phyloP scores from a whole-genome alignment of 2,797 vertebrate species.

The Enteromius paludinosus region DNA sequence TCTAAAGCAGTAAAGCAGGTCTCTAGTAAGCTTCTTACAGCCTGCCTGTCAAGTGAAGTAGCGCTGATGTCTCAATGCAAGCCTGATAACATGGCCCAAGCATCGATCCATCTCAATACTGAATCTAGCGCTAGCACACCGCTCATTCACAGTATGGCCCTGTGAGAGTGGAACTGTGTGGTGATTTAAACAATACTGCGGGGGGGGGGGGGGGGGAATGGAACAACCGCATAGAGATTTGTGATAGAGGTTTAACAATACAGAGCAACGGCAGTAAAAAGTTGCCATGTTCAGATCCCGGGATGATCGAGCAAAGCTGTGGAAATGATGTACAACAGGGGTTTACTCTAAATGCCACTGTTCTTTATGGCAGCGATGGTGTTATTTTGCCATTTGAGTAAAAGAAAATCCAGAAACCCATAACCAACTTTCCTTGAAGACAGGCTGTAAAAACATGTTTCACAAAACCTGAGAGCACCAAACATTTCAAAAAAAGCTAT shows the following conservation, averaged over 20 bases:
- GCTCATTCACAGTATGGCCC: slow-evolving; percentile 1
- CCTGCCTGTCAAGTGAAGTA: slow-evolving; percentile 55
- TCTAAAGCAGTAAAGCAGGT: slow-evolving; percentile 30
- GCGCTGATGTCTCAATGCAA: slow-evolving; percentile 62
- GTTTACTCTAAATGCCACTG: slow-evolving; percentile 18
- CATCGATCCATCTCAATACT: slow-evolving; percentile 53
- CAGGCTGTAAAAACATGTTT: slow-evolving; percentile 50
- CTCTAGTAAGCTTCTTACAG: slow-evolving; percentile 63
- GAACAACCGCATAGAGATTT: neutral
- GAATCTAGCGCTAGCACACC: neutral
- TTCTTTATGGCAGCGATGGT: slow-evolving; percentile 46
- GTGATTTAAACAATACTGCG: no score
- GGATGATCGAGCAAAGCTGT: neutral
- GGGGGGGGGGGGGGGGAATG: no score
- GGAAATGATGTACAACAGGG: neutral
- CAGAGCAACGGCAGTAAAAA: neutral
- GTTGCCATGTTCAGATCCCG: neutral
- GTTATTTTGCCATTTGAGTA: slow-evolving; percentile 56
- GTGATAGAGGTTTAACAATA: slow-evolving; percentile 2
- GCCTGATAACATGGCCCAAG: slow-evolving; percentile 44
- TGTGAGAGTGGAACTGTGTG: neutral
- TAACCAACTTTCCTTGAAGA: slow-evolving; percentile 30
- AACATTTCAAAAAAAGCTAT: slow-evolving; percentile 38
- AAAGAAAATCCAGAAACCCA: slow-evolving; percentile 36
- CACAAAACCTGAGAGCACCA: slow-evolving; percentile 56